Evolutionary conservation across 2,888 invertebrate species (phyloP), one percentile per base, ranked within the genome.

Genomic region (Tillus elongatus): DNA sequence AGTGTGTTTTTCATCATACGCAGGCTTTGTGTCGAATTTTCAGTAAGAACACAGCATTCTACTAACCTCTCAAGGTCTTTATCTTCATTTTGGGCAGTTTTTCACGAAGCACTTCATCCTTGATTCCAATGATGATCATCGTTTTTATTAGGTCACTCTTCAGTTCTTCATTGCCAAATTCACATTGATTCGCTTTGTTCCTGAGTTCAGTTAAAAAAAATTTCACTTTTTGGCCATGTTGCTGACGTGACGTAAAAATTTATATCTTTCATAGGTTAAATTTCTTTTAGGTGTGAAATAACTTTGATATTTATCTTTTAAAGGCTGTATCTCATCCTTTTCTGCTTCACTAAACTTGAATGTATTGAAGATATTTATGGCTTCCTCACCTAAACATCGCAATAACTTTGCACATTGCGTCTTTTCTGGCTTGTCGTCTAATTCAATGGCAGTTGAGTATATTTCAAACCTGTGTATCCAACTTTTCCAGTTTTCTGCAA

Each of bases 391-490:
- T 3, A 50, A 40, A 1, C 36, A 35, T 13, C 51, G 39, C 10
- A 52, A 35, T 8, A 52, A 36, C 40, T 40, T 35, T 10, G 40
- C 43, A 37, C 33, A 40, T 30, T 43, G 40, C 4, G 40, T 33
- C 24, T 30, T n/a, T 39, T 49, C 47, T 11, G 12, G 24, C 14
- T 39, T 39, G 14, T 28, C 14, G 9, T 50, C 40, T 2, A 46
- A 32, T 15, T 48, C 52, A 9, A 46, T 41, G 8, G 52, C 51
- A 19, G 39, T 41, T 4, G 48, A 3, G 26, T 50, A 53, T 13
- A 51, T 36, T 30, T 45, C 42, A 30, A 49, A 52, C 11, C 36
- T 33, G 37, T 49, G 48, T 3, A 33, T 26, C 45, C 45, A 53
- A 36, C 38, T 46, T 13, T 41, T 45, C 49, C 48, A 53, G 11